Percentiles rank a stretch among this genome's conserved stretches.
phyloP scores from a whole-genome alignment of 2,113 vertebrate genomes.

The Sakesphorus luctuosus region DNA sequence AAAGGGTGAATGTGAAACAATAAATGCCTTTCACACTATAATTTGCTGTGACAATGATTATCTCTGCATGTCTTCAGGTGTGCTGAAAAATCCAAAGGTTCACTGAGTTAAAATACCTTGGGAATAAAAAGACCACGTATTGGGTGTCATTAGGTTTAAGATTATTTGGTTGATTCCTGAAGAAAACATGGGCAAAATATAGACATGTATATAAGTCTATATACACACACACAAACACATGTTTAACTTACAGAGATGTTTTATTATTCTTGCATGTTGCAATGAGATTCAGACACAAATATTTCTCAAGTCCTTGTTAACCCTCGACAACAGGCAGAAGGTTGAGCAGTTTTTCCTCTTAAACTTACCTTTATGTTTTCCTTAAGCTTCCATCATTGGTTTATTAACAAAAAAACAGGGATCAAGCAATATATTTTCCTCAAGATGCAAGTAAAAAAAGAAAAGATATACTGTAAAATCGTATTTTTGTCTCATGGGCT shows the following conservation, averaged over 20 bases:
- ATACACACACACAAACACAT: rapidly evolving
- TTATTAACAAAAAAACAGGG: neutral
- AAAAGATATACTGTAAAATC: neutral
- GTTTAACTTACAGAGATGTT: neutral
- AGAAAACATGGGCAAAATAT: neutral
- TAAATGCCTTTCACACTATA: neutral
- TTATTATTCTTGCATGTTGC: neutral
- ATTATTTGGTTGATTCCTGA: neutral
- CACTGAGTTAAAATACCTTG: neutral
- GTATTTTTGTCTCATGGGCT: neutral
- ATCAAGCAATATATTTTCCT: neutral
- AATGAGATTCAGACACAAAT: neutral
- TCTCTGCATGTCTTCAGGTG: neutral
- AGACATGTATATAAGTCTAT: rapidly evolving
- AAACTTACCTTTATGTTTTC: neutral
- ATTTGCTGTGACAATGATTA: neutral
- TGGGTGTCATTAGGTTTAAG: neutral
- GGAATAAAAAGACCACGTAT: neutral
- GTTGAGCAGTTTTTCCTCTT: neutral
- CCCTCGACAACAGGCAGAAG: neutral
- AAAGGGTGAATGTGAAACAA: neutral
- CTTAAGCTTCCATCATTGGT: neutral
- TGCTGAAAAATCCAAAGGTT: neutral
- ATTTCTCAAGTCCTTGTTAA: rapidly evolving
- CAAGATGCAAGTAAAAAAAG: neutral